Evolutionary conservation across 2,797 vertebrate species (phyloP).

Genomic region (Zenarchopterus dispar): DNA sequence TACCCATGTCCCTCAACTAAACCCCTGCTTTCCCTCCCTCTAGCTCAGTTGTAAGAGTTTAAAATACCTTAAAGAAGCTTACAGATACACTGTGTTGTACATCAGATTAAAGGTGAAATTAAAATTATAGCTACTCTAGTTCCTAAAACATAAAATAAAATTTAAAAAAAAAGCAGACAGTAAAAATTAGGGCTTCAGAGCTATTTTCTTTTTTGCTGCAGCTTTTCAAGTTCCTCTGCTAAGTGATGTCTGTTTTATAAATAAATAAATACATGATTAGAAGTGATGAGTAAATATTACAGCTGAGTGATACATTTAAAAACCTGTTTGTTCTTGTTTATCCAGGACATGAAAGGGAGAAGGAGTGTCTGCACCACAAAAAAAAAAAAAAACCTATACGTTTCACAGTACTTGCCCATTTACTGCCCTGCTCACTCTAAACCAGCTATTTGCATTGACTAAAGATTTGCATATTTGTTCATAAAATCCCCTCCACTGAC

Average conservation of each 20-base stretch:
- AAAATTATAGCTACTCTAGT: conserved; percentile 33
- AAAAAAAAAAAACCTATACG: conserved; percentile 22
- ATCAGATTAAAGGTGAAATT: conserved; percentile 32
- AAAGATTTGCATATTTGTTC: conserved; percentile 23
- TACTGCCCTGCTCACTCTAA: background rate
- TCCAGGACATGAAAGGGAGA: conserved; percentile 42
- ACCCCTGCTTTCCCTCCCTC: no score
- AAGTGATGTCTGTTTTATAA: conserved; percentile 26
- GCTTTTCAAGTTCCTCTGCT: conserved; percentile 37
- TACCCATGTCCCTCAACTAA: background rate
- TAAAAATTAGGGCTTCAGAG: conserved; percentile 36
- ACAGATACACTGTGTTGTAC: conserved; percentile 37
- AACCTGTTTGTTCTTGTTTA: conserved; percentile 41
- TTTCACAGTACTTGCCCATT: conserved; percentile 21
- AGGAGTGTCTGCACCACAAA: background rate
- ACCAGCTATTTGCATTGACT: conserved; percentile 26
- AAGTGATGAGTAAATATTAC: conserved; percentile 37
- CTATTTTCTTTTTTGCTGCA: conserved; percentile 34
- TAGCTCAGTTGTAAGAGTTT: conserved; percentile 29
- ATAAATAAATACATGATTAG: conserved; percentile 34
- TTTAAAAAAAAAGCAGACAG: conserved; percentile 39
- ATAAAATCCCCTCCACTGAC: conserved; percentile 10
- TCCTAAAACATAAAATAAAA: conserved; percentile 32
- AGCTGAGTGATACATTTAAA: conserved; percentile 26
- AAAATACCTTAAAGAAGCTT: conserved; percentile 43